Evolutionary conservation across 2,113 vertebrate species (phyloP), one percentile per base, ranked within the genome.

Genomic region (Oplegnathus fasciatus): DNA sequence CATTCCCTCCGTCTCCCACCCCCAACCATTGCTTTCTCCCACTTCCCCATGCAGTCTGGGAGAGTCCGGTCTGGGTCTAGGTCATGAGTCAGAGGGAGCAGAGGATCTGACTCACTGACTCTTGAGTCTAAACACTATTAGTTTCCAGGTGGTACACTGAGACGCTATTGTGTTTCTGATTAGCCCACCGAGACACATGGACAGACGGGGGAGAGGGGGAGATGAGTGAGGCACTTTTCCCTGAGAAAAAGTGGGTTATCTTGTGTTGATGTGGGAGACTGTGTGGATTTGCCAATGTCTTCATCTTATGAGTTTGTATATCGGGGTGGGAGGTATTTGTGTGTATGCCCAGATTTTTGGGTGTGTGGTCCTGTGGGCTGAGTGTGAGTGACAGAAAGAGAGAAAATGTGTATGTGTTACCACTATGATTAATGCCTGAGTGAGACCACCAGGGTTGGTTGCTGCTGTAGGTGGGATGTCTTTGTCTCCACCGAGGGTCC

Each of bases 41-140:
- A 64, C 66, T 26, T 17, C 14, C 26, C 57, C 30, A 71, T 70
- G 50, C 78, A 52, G n/a, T 54, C 70, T 44, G 76, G 46, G 61
- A 65, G 32, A 65, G 62, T 67, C 48, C 14, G 6, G 68, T 80
- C 68, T 72, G 75, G 28, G 58, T 57, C 15, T 44, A 0, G 44
- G 30, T 62, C 26, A 34, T 88, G 89, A 91, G 48, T 91, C 88
- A 92, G 74, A 54, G 72, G 30, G 6, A 77, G 26, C 17, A 62
- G 26, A 84, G 83, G 74, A 78, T 78, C 84, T 92, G 92, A 93
- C 83, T 93, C 91, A 93, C 18, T 62, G 61, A 75, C 69, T 40
- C 67, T 11, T 58, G 15, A 89, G 83, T 80, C 83, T 73, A 85
- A 89, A 90, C 76, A 50, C 34, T 22, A 62, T 77, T 75, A 78